A percentile compares a stretch with the other conserved stretches of the same genome.
These are phyloP conservation scores for Hypsibius dujardini DNA, from an alignment of 1,140 invertebrate genomes.

Conservation along the genomic window DNA sequence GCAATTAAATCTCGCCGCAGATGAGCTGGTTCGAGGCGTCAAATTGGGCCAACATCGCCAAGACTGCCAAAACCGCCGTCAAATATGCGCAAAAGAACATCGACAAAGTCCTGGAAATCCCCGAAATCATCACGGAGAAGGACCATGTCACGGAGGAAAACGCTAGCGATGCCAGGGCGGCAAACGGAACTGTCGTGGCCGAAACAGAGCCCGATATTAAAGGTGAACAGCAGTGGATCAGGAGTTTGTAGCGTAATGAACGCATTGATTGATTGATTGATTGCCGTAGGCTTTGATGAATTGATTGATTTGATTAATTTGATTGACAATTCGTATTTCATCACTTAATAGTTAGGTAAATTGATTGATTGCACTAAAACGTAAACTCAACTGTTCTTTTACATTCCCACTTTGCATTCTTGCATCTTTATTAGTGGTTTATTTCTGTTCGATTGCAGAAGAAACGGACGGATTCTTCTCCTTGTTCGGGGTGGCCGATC, in stretches of 20 bases:
- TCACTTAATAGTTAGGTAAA: no score
- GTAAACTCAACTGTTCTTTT: no score
- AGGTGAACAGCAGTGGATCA: no score
- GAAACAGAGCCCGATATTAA: no score
- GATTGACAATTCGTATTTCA: no score
- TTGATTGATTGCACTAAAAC: no score
- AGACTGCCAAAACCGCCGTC: conserved; percentile 63
- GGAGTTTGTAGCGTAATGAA: no score
- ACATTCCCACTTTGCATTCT: no score
- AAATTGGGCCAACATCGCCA: conserved; percentile 63
- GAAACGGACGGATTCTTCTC: conserved; percentile 27
- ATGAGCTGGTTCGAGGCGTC: conserved; percentile 87
- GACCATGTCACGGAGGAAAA: conserved; percentile 27
- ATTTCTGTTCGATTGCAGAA: conserved; percentile 21
- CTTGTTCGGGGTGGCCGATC: conserved; percentile 24
- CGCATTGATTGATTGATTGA: no score
- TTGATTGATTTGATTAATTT: no score
- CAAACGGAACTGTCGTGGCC: not conserved
- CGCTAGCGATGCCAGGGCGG: conserved; percentile 16
- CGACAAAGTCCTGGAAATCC: conserved; percentile 81
- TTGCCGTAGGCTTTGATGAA: no score
- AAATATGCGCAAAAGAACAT: conserved; percentile 83
- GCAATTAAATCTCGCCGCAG: not conserved
- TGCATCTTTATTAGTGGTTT: no score
- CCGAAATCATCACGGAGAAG: conserved; percentile 42